These are phyloP conservation scores for Vesta saturnalis DNA, from an alignment of 2,888 invertebrate genomes.

Conservation along the genomic window DNA sequence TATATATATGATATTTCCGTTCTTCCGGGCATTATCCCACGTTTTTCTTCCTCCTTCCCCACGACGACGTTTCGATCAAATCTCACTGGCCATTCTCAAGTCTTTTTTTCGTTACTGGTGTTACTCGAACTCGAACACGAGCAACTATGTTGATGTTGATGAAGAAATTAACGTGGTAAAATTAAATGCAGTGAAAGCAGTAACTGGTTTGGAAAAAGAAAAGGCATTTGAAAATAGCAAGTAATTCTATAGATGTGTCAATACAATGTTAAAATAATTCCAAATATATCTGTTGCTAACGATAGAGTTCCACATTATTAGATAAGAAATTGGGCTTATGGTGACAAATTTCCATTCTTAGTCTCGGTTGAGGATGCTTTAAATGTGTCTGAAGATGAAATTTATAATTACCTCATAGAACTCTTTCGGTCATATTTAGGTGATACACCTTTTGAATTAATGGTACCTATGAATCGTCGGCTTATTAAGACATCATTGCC, in stretches of 20 bases:
- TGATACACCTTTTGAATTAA: too few relatives aligned
- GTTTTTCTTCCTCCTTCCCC: too few relatives aligned
- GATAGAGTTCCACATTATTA: neutral
- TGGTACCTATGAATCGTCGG: neutral
- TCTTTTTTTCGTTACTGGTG: too few relatives aligned
- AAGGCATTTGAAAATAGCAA: neutral
- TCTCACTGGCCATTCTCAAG: too few relatives aligned
- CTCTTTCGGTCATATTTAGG: neutral
- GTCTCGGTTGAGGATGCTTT: neutral
- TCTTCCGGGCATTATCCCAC: too few relatives aligned
- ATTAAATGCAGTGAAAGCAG: neutral
- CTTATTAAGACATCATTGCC: neutral
- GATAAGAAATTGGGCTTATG: neutral
- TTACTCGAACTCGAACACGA: too few relatives aligned
- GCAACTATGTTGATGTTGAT: neutral
- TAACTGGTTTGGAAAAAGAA: neutral
- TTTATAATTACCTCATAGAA: neutral
- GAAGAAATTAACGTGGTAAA: neutral
- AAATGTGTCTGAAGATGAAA: neutral
- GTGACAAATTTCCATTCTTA: neutral
- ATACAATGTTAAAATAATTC: neutral
- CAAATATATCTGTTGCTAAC: too few relatives aligned
- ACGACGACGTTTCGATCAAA: too few relatives aligned
- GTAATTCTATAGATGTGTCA: neutral
- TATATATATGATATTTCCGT: too few relatives aligned